Evolutionary conservation across 2,113 vertebrate species (phyloP).

Genomic region (Siphamia tubifer): DNA sequence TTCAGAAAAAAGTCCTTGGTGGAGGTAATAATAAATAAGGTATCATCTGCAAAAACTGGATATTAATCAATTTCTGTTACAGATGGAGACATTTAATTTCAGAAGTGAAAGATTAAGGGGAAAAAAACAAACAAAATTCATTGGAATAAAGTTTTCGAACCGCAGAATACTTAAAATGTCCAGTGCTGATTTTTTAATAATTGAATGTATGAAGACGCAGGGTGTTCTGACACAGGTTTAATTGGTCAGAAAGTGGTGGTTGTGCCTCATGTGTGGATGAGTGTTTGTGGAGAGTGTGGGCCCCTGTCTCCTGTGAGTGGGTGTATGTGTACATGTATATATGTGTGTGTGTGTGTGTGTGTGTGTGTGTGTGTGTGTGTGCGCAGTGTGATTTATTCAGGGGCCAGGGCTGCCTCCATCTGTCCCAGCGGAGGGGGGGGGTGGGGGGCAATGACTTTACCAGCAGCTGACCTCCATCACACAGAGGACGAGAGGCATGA

Average conservation of each 20-base stretch:
- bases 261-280: not conserved
- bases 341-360: not conserved
- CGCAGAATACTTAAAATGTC: too few relatives aligned
- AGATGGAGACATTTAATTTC: too few relatives aligned
- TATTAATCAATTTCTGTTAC: too few relatives aligned
- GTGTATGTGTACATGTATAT: not conserved
- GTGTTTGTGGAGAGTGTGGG: slow-evolving; percentile 21
- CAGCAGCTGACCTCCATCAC: slow-evolving; percentile 66
- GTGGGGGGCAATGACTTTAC: slow-evolving; percentile 67
- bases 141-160: too few relatives aligned
- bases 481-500: slow-evolving; percentile 14
- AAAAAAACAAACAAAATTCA: too few relatives aligned
- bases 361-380: slow-evolving; percentile 7
- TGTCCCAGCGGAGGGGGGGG: slow-evolving; percentile 56
- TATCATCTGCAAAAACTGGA: too few relatives aligned
- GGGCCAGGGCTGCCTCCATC: slow-evolving; percentile 53
- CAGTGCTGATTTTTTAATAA: not conserved
- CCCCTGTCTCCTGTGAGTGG: not conserved
- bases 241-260: slow-evolving; percentile 7
- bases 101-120: too few relatives aligned
- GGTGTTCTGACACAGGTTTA: not conserved
- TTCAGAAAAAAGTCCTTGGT: too few relatives aligned
- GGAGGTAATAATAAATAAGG: too few relatives aligned
- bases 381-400: slow-evolving; percentile 59
- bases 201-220: not conserved